These are phyloP conservation scores for Xenopus borealis DNA, from an alignment of 2,113 vertebrate species.

Conservation along the genomic window DNA sequence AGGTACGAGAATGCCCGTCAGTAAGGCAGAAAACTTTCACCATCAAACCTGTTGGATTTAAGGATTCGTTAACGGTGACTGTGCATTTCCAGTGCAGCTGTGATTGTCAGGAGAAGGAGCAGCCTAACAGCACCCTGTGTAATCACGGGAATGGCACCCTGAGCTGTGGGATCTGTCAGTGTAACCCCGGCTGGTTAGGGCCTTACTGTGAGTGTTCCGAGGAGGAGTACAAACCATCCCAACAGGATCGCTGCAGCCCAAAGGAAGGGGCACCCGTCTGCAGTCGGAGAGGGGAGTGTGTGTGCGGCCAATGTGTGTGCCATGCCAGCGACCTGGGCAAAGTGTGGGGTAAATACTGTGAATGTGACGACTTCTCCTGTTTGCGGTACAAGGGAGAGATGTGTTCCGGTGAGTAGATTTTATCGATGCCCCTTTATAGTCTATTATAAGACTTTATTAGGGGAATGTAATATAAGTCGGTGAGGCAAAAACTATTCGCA, in stretches of 20 bases:
- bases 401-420: conserved; percentile 93
- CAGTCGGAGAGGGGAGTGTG: conserved; percentile 80
- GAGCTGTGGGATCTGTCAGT: conserved; percentile 86
- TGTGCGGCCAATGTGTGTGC: conserved; percentile 91
- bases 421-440: too few species aligned
- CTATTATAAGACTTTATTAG: too few species aligned
- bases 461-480: too few species aligned
- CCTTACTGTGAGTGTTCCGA: conserved; percentile 83
- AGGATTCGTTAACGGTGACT: conserved; percentile 75
- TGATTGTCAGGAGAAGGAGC: conserved; percentile 66
- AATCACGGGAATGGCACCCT: conserved; percentile 84
- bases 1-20: conserved; percentile 75
- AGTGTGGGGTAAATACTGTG: conserved; percentile 87
- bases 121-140: conserved; percentile 68
- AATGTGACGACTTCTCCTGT: conserved; percentile 94
- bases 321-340: conserved; percentile 79
- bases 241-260: conserved; percentile 78
- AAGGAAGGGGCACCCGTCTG: conserved; percentile 61
- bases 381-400: conserved; percentile 82
- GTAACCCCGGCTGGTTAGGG: conserved; percentile 78
- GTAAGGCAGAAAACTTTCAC: conserved; percentile 77
- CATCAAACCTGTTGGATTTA: conserved; percentile 88
- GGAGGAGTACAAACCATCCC: conserved; percentile 72
- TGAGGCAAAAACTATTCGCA: too few species aligned
- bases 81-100: conserved; percentile 84